phyloP scores from a whole-genome alignment of 2,888 invertebrate genomes.

The Tenodera sinensis region DNA sequence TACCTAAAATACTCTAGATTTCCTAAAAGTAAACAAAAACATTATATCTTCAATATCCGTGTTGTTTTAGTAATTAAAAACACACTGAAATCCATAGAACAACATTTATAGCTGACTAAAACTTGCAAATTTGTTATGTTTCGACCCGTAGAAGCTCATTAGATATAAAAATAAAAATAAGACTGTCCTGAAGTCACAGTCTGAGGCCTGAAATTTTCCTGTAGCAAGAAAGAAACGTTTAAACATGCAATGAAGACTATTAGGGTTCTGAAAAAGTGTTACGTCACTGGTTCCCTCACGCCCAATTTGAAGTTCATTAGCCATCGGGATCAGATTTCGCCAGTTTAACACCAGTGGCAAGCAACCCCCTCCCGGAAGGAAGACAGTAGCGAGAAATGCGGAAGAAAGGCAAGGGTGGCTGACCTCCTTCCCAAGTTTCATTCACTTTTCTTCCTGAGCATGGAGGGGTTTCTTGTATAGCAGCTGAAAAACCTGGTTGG shows the following conservation, averaged over 20 bases:
- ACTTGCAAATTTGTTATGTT: too few species aligned
- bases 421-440: neutral
- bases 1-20: too few species aligned
- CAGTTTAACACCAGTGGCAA: neutral
- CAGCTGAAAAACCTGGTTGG: neutral
- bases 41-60: too few species aligned
- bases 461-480: neutral
- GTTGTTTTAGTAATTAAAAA: too few species aligned
- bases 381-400: neutral
- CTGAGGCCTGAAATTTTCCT: too few species aligned
- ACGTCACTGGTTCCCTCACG: neutral
- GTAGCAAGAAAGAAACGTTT: too few species aligned
- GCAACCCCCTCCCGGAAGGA: neutral
- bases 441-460: neutral
- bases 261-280: neutral
- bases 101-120: too few species aligned
- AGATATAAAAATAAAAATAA: too few species aligned
- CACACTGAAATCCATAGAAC: too few species aligned
- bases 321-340: neutral
- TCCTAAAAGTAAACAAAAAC: too few species aligned
- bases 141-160: too few species aligned
- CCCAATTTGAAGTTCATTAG: neutral
- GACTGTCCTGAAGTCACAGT: too few species aligned
- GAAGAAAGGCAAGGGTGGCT: neutral
- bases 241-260: neutral